Evolutionary conservation across 2,113 vertebrate species (phyloP).

Genomic region (Festucalex cinctus): DNA sequence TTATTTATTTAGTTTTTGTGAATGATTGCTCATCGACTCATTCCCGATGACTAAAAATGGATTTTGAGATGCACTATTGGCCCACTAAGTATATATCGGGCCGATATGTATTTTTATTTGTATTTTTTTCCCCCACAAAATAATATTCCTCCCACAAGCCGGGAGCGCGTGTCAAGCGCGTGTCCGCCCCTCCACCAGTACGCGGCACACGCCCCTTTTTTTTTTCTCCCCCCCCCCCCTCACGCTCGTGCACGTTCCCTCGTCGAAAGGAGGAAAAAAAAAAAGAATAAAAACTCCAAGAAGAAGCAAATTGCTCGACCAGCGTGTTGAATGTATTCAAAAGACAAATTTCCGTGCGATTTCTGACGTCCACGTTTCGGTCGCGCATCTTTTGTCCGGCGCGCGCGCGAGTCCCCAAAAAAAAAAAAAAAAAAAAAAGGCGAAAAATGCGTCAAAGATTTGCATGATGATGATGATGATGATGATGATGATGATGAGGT

Average conservation of each 20-base stretch:
- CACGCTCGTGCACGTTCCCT: constrained; percentile 42
- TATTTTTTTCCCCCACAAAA: neutral
- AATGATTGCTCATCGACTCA: too few relatives aligned
- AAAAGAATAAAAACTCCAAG: neutral
- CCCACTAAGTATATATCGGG: too few relatives aligned
- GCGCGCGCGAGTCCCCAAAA: neutral
- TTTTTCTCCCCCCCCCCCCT: too few relatives aligned
- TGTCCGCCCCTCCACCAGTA: constrained; percentile 23
- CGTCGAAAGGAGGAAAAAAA: neutral
- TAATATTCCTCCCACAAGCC: neutral
- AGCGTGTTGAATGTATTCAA: neutral
- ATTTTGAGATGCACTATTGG: too few relatives aligned
- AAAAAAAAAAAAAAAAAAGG: too few relatives aligned
- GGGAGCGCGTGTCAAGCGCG: constrained; percentile 27
- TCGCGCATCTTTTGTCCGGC: constrained; percentile 1
- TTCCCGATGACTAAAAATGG: too few relatives aligned
- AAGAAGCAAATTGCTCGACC: too few relatives aligned
- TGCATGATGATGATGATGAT: neutral
- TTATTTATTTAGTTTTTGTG: neutral
- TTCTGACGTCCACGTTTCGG: neutral
- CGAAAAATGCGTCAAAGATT: neutral
- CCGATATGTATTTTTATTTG: neutral
- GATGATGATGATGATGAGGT: neutral
- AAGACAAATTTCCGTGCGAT: too few relatives aligned
- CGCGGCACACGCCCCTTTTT: constrained; percentile 65